These are phyloP conservation scores for Stichopus chloronotus DNA, from an alignment of 35 echinoderm and acorn worm species.

Conservation along the genomic window DNA sequence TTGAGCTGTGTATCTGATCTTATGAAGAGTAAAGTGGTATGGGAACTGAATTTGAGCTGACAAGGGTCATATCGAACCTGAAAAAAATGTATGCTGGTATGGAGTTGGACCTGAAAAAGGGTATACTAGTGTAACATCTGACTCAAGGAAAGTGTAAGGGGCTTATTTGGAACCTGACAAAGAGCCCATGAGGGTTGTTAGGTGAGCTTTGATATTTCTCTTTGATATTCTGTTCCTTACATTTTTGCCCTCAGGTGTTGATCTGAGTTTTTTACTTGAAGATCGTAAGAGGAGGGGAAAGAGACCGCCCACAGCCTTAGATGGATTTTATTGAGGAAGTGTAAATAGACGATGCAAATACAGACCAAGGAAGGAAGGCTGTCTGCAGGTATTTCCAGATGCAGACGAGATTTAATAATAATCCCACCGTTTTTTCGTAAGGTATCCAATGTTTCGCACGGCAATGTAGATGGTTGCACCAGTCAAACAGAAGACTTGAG, in stretches of 20 bases:
- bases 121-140: not conserved
- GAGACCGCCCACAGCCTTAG: slow-evolving; percentile 71
- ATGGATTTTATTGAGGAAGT: slow-evolving; percentile 73
- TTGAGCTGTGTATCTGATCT: too few relatives aligned
- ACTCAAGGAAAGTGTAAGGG: not conserved
- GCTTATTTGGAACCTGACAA: not conserved
- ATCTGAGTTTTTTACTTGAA: slow-evolving; percentile 85
- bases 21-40: too few relatives aligned
- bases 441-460: not conserved
- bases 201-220: not conserved
- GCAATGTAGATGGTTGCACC: too few relatives aligned
- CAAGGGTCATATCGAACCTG: too few relatives aligned
- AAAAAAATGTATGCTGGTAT: too few relatives aligned
- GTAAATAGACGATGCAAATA: not conserved
- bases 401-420: not conserved
- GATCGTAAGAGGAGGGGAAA: slow-evolving; percentile 84
- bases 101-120: not conserved
- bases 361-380: not conserved
- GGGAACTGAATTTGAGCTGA: too few relatives aligned
- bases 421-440: not conserved
- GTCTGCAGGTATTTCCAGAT: not conserved
- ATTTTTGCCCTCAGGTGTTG: slow-evolving; percentile 60
- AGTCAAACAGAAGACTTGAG: too few relatives aligned
- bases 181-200: not conserved
- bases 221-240: not conserved